A percentile compares a stretch with the other conserved stretches of the same genome.
phyloP scores from a whole-genome alignment of 2,113 vertebrate species.

The Tragelaphus strepsiceros region DNA sequence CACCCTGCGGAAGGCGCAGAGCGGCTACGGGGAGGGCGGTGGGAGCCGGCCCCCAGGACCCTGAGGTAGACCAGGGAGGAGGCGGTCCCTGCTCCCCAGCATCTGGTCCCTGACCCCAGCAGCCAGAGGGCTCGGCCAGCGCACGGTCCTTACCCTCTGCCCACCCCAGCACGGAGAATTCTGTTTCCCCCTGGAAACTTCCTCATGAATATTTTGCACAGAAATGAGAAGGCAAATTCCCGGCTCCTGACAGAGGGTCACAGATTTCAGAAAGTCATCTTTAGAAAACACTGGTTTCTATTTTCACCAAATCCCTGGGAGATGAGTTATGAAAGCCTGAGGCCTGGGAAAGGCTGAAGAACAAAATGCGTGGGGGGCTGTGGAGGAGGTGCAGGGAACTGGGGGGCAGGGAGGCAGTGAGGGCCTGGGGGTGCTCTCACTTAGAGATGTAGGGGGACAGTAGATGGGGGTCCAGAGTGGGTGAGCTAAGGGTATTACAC shows the following conservation, averaged over 20 bases:
- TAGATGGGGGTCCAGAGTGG: fast-evolving
- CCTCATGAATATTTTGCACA: background rate
- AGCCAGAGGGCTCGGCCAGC: fast-evolving
- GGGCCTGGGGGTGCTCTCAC: background rate
- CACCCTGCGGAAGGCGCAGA: background rate
- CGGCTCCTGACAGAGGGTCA: background rate
- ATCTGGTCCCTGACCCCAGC: background rate
- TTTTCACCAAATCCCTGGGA: background rate
- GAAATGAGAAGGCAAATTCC: background rate
- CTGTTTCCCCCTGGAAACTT: background rate
- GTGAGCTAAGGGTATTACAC: too few relatives aligned
- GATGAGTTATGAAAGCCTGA: background rate
- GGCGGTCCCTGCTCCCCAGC: background rate
- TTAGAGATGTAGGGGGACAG: too few relatives aligned
- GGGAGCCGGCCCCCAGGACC: background rate
- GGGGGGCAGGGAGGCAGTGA: background rate
- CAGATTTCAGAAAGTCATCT: background rate
- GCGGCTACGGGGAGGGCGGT: background rate
- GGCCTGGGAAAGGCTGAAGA: background rate
- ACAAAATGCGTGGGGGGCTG: background rate
- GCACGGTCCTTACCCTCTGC: background rate
- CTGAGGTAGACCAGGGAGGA: background rate
- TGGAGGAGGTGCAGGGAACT: too few relatives aligned
- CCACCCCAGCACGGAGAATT: background rate
- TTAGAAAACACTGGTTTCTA: background rate